Conservation (phyloP, 2,888 invertebrate species). For the Scaptomyza caliginosa region DNA sequence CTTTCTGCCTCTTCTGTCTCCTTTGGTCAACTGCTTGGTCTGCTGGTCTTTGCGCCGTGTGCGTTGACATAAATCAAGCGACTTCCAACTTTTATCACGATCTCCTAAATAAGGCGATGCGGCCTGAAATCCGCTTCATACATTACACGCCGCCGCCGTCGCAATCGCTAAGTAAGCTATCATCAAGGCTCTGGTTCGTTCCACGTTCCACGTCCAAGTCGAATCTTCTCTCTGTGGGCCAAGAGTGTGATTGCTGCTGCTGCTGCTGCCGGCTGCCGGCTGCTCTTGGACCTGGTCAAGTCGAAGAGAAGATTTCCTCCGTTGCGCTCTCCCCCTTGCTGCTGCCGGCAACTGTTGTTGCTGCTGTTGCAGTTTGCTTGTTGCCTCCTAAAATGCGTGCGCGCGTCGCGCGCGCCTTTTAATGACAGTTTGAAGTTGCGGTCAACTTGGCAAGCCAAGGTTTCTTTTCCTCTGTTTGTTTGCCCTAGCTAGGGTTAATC, state of each 20-base stretch:
- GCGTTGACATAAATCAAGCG: constrained; percentile 83
- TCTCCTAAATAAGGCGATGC: constrained; percentile 83
- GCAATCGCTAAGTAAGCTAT: constrained; percentile 82
- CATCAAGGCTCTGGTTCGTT: constrained; percentile 73
- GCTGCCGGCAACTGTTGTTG: not conserved
- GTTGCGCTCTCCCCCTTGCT: too few relatives aligned
- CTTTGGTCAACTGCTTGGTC: constrained; percentile 36
- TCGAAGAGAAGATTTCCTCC: constrained; percentile 18
- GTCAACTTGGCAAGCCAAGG: constrained; percentile 30
- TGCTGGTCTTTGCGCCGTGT: constrained; percentile 51
- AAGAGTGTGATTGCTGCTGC: constrained; percentile 65
- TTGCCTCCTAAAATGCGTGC: constrained; percentile 79
- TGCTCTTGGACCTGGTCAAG: constrained; percentile 32
- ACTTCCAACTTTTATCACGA: constrained; percentile 84
- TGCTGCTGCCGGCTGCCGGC: too few relatives aligned
- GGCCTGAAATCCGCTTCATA: constrained; percentile 77
- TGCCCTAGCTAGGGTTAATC: constrained; percentile 33
- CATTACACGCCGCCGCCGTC: constrained; percentile 62
- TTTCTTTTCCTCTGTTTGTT: constrained; percentile 29
- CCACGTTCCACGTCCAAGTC: constrained; percentile 29
- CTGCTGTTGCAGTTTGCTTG: constrained; percentile 10
- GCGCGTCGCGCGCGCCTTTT: constrained; percentile 72
- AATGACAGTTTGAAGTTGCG: constrained; percentile 77
- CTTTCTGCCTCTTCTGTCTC: not conserved
- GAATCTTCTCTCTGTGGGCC: constrained; percentile 70